Conservation (phyloP, 2,797 vertebrate genomes). For the Takifugu ocellatus region DNA sequence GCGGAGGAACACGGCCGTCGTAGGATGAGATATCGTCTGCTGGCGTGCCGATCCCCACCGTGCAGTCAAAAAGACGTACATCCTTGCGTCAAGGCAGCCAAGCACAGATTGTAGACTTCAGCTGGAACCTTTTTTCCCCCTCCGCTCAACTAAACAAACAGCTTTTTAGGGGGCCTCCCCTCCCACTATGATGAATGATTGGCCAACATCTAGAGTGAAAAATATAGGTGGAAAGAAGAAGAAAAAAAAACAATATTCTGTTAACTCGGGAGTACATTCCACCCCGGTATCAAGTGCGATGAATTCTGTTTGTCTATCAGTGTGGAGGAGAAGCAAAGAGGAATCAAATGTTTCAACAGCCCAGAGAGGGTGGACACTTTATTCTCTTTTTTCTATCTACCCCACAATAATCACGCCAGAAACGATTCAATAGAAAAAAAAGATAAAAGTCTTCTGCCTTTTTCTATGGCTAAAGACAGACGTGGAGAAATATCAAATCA, state of each 20-base stretch:
- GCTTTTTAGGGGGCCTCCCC: constrained; percentile 22
- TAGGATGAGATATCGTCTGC: too few species aligned
- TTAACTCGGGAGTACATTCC: constrained; percentile 52
- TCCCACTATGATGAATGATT: constrained; percentile 47
- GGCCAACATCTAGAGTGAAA: constrained; percentile 44
- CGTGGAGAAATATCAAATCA: constrained; percentile 1
- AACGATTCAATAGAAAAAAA: constrained; percentile 39
- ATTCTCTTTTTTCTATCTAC: constrained; percentile 30
- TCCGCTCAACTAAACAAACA: constrained; percentile 47
- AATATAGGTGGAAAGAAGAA: constrained; percentile 36
- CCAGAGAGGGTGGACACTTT: constrained; percentile 51
- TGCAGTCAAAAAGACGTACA: constrained; percentile 12
- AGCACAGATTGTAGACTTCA: constrained; percentile 29
- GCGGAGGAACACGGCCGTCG: neutral
- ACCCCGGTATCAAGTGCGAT: constrained; percentile 32
- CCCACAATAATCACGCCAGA: constrained; percentile 45
- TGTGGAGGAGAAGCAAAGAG: constrained; percentile 44
- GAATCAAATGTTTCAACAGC: constrained; percentile 66
- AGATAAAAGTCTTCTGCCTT: neutral
- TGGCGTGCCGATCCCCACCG: constrained; percentile 15
- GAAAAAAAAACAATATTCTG: constrained; percentile 41
- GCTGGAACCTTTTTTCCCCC: constrained; percentile 19
- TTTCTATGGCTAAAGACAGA: constrained; percentile 13
- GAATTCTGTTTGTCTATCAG: constrained; percentile 59
- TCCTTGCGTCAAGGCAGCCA: constrained; percentile 16